Base-by-base conservation (phyloP, 2,797 vertebrate species). In the Tragopan temminckii region DNA sequence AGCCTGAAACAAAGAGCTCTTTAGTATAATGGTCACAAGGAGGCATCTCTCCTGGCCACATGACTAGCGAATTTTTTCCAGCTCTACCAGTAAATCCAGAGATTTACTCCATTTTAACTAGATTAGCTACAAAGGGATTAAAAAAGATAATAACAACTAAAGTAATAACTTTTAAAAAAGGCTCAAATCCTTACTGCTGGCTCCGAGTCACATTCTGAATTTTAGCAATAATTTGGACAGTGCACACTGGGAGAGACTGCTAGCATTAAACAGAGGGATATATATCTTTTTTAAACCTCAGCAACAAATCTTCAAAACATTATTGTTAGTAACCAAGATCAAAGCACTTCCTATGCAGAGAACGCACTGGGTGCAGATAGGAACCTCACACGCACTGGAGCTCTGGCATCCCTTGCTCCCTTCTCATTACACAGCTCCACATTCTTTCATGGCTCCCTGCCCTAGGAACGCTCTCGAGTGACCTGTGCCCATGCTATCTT, bases 1-100 rank as follows among this genome's bases (percentile, higher is more conserved):
- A 95, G 99, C 99, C 99, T 99, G 97, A 92, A 98, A 98, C 97
- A 97, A 97, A 98, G 97, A 98, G 97, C 97, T 97, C 97, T 97
- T 98, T 97, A 95, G 95, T 97, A 89, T 88, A 66, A 93, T 89
- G 96, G 93, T 94, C 93, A 94, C 94, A 83, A 89, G 93, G 94
- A 94, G 94, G 92, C 93, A 95, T 77, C 94, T 80, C 92, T 95
- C 95, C 90, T 67, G 96, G 95, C 94, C 96, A 92, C 95, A 93
- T 90, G 96, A 95, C 95, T 85, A 81, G 64, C 77, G 38, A 84
- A 63, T 71, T 88, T 33, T 74, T 61, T 80, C 85, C 81, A 85
- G 91, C 85, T 76, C 88, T 71, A 93, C 59, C 48, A 33, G 91
- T 88, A 95, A 94, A 90, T 67, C 87, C 66, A n/a, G 89, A 94